These are phyloP conservation scores for Platorchestia sp. DNA, from an alignment of 1,140 invertebrate species.

Conservation along the genomic window DNA sequence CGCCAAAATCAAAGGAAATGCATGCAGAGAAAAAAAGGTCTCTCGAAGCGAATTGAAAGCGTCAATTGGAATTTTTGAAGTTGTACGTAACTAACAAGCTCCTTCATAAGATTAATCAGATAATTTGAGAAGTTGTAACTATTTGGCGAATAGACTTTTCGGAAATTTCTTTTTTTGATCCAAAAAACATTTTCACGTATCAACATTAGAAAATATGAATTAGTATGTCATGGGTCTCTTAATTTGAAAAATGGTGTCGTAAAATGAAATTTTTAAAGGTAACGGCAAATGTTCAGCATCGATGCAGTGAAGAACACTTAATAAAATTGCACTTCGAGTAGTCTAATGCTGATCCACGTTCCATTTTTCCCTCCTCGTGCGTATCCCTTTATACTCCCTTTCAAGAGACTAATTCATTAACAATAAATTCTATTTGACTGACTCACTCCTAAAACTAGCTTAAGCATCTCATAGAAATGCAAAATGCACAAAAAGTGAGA, in stretches of 20 bases:
- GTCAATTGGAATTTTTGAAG: neutral
- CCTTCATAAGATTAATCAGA: neutral
- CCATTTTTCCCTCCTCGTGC: neutral
- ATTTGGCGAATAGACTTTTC: neutral
- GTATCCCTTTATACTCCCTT: neutral
- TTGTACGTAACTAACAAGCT: neutral
- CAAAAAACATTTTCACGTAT: neutral
- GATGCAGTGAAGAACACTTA: too few relatives aligned
- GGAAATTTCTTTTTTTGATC: neutral
- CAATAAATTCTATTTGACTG: neutral
- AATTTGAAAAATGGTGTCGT: neutral
- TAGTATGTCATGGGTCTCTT: neutral
- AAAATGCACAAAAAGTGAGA: neutral
- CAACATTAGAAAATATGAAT: neutral
- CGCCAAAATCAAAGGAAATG: neutral
- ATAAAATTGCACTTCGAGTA: neutral
- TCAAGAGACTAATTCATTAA: neutral
- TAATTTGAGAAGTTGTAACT: neutral
- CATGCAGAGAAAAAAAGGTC: neutral
- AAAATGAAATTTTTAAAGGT: neutral
- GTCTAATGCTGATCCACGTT: neutral
- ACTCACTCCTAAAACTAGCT: neutral
- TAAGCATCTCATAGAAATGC: neutral
- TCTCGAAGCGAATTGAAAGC: neutral
- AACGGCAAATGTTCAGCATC: neutral